Conservation (phyloP, 2,113 vertebrate genomes). For the Pteronura brasiliensis region DNA sequence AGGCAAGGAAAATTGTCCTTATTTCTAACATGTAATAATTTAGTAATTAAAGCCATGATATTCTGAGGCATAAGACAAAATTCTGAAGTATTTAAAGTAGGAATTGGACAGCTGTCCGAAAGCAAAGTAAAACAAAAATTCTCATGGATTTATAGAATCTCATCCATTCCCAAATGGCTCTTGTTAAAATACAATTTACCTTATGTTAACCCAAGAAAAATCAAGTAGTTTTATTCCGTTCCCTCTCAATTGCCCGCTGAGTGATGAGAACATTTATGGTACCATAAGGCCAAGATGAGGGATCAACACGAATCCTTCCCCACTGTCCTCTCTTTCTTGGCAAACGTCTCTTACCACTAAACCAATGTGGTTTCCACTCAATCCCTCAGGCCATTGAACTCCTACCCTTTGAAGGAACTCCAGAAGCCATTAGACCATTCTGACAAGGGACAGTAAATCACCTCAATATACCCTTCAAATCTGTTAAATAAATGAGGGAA, state of each 20-base stretch:
- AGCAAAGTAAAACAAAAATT: not conserved
- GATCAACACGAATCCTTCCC: not conserved
- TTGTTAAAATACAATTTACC: not conserved
- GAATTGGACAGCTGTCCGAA: not conserved
- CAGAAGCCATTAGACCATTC: not conserved
- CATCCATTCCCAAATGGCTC: not conserved
- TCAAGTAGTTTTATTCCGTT: not conserved
- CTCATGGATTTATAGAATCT: not conserved
- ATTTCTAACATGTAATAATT: not conserved
- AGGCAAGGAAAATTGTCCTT: not conserved
- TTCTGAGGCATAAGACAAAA: not conserved
- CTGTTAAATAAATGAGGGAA: conserved; percentile 8
- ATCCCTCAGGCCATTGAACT: not conserved
- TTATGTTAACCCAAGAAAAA: not conserved
- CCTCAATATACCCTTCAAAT: conserved; percentile 30
- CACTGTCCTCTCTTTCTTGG: conserved; percentile 16
- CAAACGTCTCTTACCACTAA: conserved; percentile 35
- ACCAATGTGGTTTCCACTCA: conserved; percentile 46
- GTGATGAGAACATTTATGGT: not conserved
- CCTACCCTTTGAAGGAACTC: conserved; percentile 35
- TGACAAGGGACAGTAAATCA: conserved; percentile 45
- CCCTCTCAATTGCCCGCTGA: not conserved
- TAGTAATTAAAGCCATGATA: conserved; percentile 2
- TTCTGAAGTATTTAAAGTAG: not conserved
- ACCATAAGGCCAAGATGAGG: not conserved